phyloP scores from a whole-genome alignment of 2,113 vertebrate genomes.

The Labrus mixtus region DNA sequence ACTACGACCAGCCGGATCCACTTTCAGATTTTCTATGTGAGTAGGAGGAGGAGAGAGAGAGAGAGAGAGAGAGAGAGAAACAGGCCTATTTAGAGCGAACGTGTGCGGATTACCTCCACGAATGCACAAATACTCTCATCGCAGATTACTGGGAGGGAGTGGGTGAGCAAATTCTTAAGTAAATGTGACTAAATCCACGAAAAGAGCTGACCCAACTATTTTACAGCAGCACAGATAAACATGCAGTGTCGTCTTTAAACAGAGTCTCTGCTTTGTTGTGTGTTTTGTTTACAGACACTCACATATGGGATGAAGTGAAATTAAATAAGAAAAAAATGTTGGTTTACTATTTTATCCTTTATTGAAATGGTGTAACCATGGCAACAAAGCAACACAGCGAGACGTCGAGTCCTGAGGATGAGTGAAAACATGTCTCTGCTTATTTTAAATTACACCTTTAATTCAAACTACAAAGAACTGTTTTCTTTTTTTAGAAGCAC shows the following conservation, averaged over 20 bases:
- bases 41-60: constrained; percentile 72
- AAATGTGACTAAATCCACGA: constrained; percentile 53
- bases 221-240: constrained; percentile 9
- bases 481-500: not conserved
- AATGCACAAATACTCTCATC: constrained; percentile 46
- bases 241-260: not conserved
- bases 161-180: constrained; percentile 33
- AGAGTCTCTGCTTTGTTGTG: not conserved
- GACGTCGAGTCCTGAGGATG: too few relatives aligned
- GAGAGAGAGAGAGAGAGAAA: too few relatives aligned
- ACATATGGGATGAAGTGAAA: not conserved
- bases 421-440: too few relatives aligned
- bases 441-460: not conserved
- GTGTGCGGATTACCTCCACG: constrained; percentile 27
- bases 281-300: not conserved
- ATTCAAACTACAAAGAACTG: not conserved
- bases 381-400: not conserved
- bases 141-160: constrained; percentile 43
- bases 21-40: constrained; percentile 96
- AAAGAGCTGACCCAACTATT: constrained; percentile 41
- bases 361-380: not conserved
- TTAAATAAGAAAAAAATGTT: too few relatives aligned
- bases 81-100: not conserved
- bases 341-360: not conserved
- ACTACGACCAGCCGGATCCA: constrained; percentile 92